Evolutionary conservation across 2,888 invertebrate species (phyloP).

Genomic region (Tachina lurida): DNA sequence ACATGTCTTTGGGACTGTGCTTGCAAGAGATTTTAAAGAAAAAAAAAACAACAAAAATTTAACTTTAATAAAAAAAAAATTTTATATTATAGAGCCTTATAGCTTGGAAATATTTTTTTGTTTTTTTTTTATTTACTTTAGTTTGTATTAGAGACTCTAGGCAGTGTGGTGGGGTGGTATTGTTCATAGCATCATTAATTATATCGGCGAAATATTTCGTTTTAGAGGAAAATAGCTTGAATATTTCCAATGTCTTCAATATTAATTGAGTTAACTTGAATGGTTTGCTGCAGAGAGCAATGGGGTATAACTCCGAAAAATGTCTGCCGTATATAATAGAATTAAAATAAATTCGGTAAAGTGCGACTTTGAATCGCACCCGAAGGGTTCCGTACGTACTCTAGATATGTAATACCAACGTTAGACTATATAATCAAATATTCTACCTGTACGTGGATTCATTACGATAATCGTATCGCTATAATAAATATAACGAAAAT

Average conservation of each 20-base stretch:
- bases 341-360: not conserved
- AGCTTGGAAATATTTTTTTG: not conserved
- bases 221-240: not conserved
- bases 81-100: not conserved
- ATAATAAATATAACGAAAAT: too few relatives aligned
- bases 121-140: not conserved
- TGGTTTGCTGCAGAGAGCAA: not conserved
- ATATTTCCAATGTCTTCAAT: constrained; percentile 24
- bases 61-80: constrained; percentile 40
- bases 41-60: constrained; percentile 39
- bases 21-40: constrained; percentile 38
- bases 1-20: not conserved
- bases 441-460: too few relatives aligned
- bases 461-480: too few relatives aligned
- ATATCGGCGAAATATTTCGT: constrained; percentile 44
- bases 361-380: too few relatives aligned
- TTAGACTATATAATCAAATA: not conserved
- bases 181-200: constrained; percentile 63
- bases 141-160: not conserved
- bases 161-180: not conserved
- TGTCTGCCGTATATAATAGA: not conserved
- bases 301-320: not conserved
- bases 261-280: constrained; percentile 34
- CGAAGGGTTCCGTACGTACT: too few relatives aligned
- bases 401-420: not conserved